These are phyloP conservation scores for Jaculus jaculus DNA, from an alignment of 2,113 vertebrate genomes.

Conservation along the genomic window DNA sequence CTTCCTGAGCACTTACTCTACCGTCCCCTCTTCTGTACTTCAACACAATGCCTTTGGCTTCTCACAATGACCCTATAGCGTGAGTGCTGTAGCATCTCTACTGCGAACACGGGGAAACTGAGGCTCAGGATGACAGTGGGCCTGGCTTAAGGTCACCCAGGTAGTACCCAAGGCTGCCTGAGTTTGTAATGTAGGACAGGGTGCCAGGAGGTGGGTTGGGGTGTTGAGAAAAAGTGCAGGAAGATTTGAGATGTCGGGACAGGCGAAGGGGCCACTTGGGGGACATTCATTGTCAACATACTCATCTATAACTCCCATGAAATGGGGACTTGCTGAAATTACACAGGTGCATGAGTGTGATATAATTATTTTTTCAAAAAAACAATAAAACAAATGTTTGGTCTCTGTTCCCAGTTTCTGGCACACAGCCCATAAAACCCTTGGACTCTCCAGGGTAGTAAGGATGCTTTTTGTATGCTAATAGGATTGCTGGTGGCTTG, in stretches of 20 bases:
- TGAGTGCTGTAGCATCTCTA: not conserved
- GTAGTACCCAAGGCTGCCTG: not conserved
- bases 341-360: not conserved
- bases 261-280: not conserved
- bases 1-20: not conserved
- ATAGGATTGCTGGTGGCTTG: not conserved
- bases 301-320: not conserved
- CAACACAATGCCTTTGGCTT: not conserved
- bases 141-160: not conserved
- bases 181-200: not conserved
- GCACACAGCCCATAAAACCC: not conserved
- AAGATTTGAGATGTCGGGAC: not conserved
- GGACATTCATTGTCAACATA: not conserved
- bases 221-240: not conserved
- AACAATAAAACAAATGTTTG: not conserved
- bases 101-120: not conserved
- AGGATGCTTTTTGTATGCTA: constrained; percentile 10
- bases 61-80: rapidly evolving
- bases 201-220: not conserved
- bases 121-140: not conserved
- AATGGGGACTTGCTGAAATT: not conserved
- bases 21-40: not conserved
- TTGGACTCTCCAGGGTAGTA: not conserved
- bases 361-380: constrained; percentile 29
- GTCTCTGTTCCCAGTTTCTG: not conserved